These are phyloP conservation scores for Monopterus albus DNA, from an alignment of 2,113 vertebrate species.

Conservation along the genomic window DNA sequence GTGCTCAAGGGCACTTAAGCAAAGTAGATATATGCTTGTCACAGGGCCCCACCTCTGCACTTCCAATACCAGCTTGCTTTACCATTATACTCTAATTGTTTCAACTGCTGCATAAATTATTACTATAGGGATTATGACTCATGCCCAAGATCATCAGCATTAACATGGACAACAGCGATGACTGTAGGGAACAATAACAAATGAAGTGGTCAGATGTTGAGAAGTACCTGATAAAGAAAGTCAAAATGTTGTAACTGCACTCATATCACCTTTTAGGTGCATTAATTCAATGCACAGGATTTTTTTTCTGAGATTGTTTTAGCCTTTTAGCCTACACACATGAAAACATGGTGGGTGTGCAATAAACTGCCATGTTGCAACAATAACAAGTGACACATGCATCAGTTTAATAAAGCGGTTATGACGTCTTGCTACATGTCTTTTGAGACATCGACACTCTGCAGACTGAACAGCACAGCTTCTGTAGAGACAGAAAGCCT, in stretches of 20 bases:
- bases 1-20: constrained; percentile 40
- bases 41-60: not conserved
- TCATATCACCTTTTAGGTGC: constrained; percentile 6
- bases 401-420: constrained; percentile 21
- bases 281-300: not conserved
- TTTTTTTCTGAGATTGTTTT: not conserved
- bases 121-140: too few relatives aligned
- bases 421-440: constrained; percentile 11
- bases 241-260: too few relatives aligned
- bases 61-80: not conserved
- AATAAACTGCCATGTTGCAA: not conserved
- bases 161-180: constrained; percentile 21
- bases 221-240: too few relatives aligned
- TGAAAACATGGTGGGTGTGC: not conserved
- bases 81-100: too few relatives aligned
- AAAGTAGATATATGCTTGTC: not conserved
- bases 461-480: constrained; percentile 29
- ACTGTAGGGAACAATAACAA: constrained; percentile 40
- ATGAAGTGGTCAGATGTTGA: too few relatives aligned
- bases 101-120: constrained; percentile 8
- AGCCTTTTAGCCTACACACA: not conserved
- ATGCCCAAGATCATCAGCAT: too few relatives aligned
- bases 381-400: constrained; percentile 63
- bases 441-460: not conserved
- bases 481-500: constrained; percentile 17